Evolutionary conservation across 2,797 vertebrate genomes (phyloP).

Genomic region (Ceyx erithaca): DNA sequence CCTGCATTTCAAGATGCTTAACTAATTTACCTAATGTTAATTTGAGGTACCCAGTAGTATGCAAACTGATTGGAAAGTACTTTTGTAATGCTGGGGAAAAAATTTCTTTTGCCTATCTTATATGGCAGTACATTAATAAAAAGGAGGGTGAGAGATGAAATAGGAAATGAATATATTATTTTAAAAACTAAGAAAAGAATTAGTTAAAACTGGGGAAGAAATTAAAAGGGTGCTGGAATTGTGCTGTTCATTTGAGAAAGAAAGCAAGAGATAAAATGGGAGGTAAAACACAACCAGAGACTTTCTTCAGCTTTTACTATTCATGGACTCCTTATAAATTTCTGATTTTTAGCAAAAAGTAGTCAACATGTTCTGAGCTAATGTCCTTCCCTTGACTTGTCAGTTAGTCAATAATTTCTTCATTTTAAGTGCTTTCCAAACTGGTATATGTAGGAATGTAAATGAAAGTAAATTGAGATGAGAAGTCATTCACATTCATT

Average conservation of each 20-base stretch:
- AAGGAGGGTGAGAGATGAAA: neutral
- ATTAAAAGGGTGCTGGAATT: neutral
- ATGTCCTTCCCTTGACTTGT: constrained; percentile 20
- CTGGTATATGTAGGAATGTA: neutral
- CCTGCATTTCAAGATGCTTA: neutral
- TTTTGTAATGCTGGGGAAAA: neutral
- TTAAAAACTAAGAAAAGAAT: neutral
- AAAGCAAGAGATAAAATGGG: neutral
- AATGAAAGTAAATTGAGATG: constrained; percentile 3
- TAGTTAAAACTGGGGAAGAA: neutral
- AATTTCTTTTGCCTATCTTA: neutral
- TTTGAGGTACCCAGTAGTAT: neutral
- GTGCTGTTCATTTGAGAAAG: neutral
- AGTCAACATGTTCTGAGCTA: neutral
- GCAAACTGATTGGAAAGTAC: neutral
- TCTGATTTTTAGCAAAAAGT: neutral
- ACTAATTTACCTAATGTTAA: neutral
- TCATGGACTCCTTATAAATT: neutral
- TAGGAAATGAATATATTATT: neutral
- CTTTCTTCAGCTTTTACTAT: constrained; percentile 1
- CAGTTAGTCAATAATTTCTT: constrained; percentile 1
- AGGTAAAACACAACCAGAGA: neutral
- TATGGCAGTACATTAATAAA: neutral
- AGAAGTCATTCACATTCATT: neutral
- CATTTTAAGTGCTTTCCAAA: constrained; percentile 17